Evolutionary conservation across 2,888 invertebrate genomes (phyloP).

Genomic region (Prosapia bicincta): DNA sequence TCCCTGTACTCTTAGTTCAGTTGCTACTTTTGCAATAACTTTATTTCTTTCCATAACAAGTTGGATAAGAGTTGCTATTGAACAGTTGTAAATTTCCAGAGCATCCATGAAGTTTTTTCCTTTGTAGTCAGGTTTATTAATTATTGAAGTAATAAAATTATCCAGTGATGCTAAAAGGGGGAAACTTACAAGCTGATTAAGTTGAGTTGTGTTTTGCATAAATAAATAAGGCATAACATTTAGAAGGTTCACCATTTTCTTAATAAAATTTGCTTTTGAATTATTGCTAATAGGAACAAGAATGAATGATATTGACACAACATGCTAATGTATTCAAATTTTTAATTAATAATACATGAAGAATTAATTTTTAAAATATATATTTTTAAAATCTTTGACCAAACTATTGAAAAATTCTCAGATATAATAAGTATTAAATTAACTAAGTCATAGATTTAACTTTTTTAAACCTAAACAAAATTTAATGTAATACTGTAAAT

Average conservation of each 20-base stretch:
- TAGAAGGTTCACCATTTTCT: not conserved
- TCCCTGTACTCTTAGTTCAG: conserved; percentile 11
- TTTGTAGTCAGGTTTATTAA: not conserved
- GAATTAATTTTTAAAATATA: no score
- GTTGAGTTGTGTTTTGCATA: not conserved
- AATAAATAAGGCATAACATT: not conserved
- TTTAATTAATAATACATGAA: no score
- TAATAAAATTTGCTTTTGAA: not conserved
- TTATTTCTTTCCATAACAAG: not conserved
- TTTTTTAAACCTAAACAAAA: no score
- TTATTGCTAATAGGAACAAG: no score
- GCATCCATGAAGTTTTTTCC: conserved; percentile 17
- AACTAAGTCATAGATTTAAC: no score
- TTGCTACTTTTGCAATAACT: conserved; percentile 6
- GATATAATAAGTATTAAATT: no score
- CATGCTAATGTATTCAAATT: no score
- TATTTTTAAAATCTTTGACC: no score
- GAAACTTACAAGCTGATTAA: not conserved
- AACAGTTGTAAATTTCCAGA: conserved; percentile 14
- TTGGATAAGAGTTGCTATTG: not conserved
- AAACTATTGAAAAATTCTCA: no score
- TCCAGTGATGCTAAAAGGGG: not conserved
- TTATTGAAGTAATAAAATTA: not conserved
- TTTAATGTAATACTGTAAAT: no score
- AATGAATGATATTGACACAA: no score